These are phyloP conservation scores for Drosophila quasianomalipes DNA, from an alignment of 2,888 invertebrate genomes.

Conservation along the genomic window DNA sequence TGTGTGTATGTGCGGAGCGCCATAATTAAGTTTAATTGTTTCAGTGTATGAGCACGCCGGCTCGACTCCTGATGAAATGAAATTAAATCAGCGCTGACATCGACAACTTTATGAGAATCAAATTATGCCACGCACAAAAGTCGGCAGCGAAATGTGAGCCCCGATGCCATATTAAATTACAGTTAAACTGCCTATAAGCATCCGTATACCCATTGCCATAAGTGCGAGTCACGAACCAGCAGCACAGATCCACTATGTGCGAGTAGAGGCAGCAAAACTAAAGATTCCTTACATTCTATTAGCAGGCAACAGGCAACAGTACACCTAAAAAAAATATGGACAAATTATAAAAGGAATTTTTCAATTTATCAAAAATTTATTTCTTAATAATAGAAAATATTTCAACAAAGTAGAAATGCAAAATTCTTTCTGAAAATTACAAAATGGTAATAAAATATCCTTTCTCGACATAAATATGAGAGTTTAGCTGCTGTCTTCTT, in stretches of 20 bases:
- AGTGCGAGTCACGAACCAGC: conserved; percentile 42
- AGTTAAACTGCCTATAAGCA: conserved; percentile 74
- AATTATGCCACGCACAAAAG: conserved; percentile 70
- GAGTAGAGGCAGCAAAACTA: background rate
- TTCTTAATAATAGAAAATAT: background rate
- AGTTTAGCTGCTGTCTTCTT: background rate
- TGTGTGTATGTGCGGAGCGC: conserved; percentile 1
- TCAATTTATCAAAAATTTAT: background rate
- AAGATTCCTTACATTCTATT: conserved; percentile 12
- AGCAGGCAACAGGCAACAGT: background rate
- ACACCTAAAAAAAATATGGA: background rate
- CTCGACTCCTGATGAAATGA: conserved; percentile 59
- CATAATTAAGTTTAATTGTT: conserved; percentile 82
- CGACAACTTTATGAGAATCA: conserved; percentile 78
- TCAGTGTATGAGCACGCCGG: conserved; percentile 42
- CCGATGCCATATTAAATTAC: conserved; percentile 71
- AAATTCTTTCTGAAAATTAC: background rate
- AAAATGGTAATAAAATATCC: background rate
- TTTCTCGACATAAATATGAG: fast-evolving
- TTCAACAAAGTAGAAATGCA: background rate
- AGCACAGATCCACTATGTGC: conserved; percentile 18
- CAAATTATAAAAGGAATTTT: background rate
- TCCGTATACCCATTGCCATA: conserved; percentile 25
- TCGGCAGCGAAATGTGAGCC: conserved; percentile 62
- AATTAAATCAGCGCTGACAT: conserved; percentile 79